These are phyloP conservation scores for Parotocinclus haroldoi DNA, from an alignment of 2,797 vertebrate genomes.

Conservation along the genomic window DNA sequence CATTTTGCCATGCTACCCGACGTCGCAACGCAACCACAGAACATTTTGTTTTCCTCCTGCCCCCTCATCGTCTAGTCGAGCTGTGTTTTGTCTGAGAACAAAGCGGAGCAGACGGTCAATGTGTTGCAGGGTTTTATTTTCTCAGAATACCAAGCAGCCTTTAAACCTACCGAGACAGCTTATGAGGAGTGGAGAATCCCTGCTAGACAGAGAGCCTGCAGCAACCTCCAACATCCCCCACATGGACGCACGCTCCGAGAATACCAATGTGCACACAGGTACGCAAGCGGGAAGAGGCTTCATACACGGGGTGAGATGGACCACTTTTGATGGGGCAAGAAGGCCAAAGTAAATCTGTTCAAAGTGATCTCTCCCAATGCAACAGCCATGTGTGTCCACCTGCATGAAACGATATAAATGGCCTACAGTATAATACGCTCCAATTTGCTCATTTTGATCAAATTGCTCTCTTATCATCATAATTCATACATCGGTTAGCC, in stretches of 20 bases:
- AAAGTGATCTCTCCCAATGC: too few relatives aligned
- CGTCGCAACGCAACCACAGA: background rate
- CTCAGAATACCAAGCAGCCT: conserved; percentile 26
- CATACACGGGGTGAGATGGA: background rate
- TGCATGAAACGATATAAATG: too few relatives aligned
- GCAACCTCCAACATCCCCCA: conserved; percentile 13
- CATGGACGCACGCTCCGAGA: conserved; percentile 3
- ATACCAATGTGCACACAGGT: conserved; percentile 11
- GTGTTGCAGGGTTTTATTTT: conserved; percentile 15
- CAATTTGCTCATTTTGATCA: too few relatives aligned
- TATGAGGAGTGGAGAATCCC: conserved; percentile 8
- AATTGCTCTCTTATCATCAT: too few relatives aligned
- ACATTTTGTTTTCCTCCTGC: background rate
- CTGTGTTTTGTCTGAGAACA: conserved; percentile 22
- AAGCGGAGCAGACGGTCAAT: conserved; percentile 27
- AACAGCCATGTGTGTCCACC: too few relatives aligned
- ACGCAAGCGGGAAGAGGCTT: background rate
- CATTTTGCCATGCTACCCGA: too few relatives aligned
- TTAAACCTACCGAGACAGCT: conserved; percentile 12
- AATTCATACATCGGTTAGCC: too few relatives aligned
- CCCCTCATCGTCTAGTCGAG: conserved; percentile 12
- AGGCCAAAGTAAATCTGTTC: too few relatives aligned
- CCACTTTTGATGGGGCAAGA: too few relatives aligned
- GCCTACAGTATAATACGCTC: too few relatives aligned
- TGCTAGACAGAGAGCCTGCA: conserved; percentile 5